phyloP scores from a whole-genome alignment of 2,888 invertebrate species.

The Chalcosyrphus nemorum region DNA sequence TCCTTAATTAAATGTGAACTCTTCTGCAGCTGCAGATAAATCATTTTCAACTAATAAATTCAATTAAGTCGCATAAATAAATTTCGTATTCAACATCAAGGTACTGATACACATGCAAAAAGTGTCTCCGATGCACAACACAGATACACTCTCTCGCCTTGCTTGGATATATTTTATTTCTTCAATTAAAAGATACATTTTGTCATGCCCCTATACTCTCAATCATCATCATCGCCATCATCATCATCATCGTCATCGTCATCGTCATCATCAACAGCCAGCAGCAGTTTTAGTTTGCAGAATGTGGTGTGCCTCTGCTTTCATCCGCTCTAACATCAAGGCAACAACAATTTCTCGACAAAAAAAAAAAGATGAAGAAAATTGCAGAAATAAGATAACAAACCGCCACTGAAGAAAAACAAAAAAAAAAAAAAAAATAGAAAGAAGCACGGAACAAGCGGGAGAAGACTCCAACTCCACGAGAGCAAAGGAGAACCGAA shows the following conservation, averaged over 20 bases:
- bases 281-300: conserved; percentile 42
- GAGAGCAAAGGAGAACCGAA: conserved; percentile 27
- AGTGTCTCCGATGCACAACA: conserved; percentile 32
- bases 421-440: no score
- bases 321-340: conserved; percentile 30
- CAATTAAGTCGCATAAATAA: conserved; percentile 64
- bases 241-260: conserved; percentile 12
- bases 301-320: conserved; percentile 11
- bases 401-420: conserved; percentile 47
- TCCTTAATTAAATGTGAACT: conserved; percentile 44
- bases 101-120: neutral
- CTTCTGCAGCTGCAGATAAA: conserved; percentile 57
- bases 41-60: conserved; percentile 67
- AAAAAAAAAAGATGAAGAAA: conserved; percentile 35
- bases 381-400: conserved; percentile 56
- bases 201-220: conserved; percentile 63
- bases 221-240: conserved; percentile 57
- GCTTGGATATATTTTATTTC: conserved; percentile 61
- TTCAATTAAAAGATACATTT: conserved; percentile 67
- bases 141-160: conserved; percentile 9
- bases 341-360: neutral
- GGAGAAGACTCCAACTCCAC: conserved; percentile 31
- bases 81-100: conserved; percentile 50
- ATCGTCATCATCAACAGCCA: conserved; percentile 32
- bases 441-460: conserved; percentile 59